These are phyloP conservation scores for Neomonachus schauinslandi DNA, from an alignment of 2,113 vertebrate species.

Conservation along the genomic window DNA sequence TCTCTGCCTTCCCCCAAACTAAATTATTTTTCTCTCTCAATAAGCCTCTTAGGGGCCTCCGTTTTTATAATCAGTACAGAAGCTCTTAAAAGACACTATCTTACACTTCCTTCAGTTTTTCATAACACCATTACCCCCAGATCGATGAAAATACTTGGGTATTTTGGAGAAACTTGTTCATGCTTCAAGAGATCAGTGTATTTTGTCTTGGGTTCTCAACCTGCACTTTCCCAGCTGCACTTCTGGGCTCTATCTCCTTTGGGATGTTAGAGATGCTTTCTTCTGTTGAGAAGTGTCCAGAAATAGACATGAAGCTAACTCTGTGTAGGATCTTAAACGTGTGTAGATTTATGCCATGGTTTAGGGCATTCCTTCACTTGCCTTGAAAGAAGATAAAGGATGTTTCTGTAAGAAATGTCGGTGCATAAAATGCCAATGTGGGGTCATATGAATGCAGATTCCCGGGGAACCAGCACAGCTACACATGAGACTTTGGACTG, in stretches of 20 bases:
- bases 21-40: not conserved
- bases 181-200: not conserved
- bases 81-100: not conserved
- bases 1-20: not conserved
- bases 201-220: not conserved
- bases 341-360: not conserved
- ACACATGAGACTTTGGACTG: not conserved
- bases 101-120: not conserved
- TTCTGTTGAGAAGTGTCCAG: not conserved
- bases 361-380: not conserved
- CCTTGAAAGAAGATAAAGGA: not conserved
- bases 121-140: not conserved
- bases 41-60: not conserved
- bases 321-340: not conserved
- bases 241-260: not conserved
- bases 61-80: not conserved
- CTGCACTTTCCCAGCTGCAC: not conserved
- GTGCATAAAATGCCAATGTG: not conserved
- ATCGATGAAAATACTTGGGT: not conserved
- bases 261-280: not conserved
- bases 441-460: not conserved
- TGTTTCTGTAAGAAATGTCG: not conserved
- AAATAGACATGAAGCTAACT: not conserved
- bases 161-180: not conserved
- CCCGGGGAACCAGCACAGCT: not conserved